Evolutionary conservation across 2,797 vertebrate species (phyloP).

Genomic region (Peromyscus nudipes): DNA sequence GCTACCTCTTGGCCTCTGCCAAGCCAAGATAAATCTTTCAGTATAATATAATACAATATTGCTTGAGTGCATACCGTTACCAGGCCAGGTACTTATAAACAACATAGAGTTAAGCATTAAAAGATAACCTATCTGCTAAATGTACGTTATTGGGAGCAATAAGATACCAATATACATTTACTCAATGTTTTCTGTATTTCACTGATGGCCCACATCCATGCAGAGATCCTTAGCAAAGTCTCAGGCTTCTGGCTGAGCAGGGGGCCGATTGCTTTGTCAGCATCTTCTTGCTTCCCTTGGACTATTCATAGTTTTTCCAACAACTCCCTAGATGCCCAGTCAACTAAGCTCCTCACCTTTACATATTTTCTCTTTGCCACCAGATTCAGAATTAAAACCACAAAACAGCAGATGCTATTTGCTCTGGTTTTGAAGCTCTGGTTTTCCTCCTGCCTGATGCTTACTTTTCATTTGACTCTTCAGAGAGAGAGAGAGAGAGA

Average conservation of each 20-base stretch:
- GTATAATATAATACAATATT: background rate
- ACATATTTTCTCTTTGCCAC: constrained; percentile 51
- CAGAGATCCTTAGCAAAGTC: background rate
- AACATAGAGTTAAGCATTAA: constrained; percentile 54
- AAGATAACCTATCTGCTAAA: constrained; percentile 21
- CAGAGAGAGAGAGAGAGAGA: background rate
- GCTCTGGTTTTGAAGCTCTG: constrained; percentile 46
- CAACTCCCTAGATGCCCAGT: background rate
- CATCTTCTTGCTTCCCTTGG: background rate
- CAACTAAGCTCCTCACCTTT: constrained; percentile 42
- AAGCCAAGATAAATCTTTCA: background rate
- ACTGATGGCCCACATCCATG: background rate
- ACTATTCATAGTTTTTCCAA: background rate
- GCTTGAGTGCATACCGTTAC: background rate
- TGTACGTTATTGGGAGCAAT: background rate
- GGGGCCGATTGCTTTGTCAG: background rate
- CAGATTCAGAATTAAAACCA: constrained; percentile 37
- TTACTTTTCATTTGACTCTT: constrained; percentile 68
- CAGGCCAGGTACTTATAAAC: background rate
- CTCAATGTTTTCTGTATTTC: background rate
- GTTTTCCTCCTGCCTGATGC: constrained; percentile 35
- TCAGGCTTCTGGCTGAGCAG: background rate
- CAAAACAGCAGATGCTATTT: constrained; percentile 29
- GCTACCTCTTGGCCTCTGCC: background rate
- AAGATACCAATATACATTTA: background rate